Percentiles rank a stretch among this genome's conserved stretches.
phyloP scores from a whole-genome alignment of 64 coral and sea anemone genomes.

The Pachyseris speciosa region DNA sequence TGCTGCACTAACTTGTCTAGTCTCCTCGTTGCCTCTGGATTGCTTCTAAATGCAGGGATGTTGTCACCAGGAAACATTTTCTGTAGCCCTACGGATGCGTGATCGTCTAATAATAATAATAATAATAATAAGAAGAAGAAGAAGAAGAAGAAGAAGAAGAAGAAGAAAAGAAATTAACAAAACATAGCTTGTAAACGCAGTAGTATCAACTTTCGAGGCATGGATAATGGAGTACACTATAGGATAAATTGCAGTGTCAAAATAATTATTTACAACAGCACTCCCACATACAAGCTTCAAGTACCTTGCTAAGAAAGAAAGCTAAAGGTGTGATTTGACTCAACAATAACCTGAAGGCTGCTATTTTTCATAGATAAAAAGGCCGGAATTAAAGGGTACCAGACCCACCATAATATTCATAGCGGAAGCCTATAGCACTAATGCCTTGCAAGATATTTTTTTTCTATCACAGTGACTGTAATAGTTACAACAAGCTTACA shows the following conservation, averaged over 20 bases:
- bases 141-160: no score
- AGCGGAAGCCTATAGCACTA: not conserved
- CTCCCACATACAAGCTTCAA: not conserved
- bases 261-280: no score
- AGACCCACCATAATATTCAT: not conserved
- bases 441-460: not conserved
- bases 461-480: not conserved
- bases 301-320: not conserved
- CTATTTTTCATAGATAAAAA: no score
- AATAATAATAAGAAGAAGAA: not conserved
- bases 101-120: not conserved
- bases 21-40: not conserved
- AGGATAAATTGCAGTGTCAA: no score
- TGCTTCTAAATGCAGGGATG: constrained; percentile 15
- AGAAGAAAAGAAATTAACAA: not conserved
- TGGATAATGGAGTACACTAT: no score
- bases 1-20: not conserved
- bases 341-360: not conserved
- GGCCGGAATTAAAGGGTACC: no score
- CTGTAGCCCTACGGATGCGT: not conserved
- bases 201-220: not conserved
- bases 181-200: not conserved
- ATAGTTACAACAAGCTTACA: not conserved
- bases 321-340: not conserved
- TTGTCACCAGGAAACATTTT: not conserved